Base-by-base conservation (phyloP, 2,797 vertebrate species). In the Bovichtus variegatus region DNA sequence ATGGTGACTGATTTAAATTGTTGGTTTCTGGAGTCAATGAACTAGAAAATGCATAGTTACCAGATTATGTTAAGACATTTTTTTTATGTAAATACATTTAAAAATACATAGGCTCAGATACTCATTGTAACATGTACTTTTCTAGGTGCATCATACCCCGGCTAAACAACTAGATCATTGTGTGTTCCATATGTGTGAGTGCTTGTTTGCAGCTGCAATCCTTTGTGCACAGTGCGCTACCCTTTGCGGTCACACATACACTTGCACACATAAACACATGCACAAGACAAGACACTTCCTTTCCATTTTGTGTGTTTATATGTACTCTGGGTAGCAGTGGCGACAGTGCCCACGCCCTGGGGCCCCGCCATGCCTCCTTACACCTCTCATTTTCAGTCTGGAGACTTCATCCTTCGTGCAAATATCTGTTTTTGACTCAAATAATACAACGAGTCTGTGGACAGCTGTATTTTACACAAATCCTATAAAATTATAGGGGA, bases 341-440 rank as follows among this genome's bases (percentile, higher is more conserved):
- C 88, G 89, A 90, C 90, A 87, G 89, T 67, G 84, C 84, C 91
- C 83, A 91, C 89, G 65, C 92, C 90, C 86, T 86, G 74, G 70
- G 88, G 87, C 82, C 86, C 76, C 83, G 73, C 82, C 88, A 82
- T 74, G 71, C 74, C 78, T 81, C 58, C 84, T 84, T 81, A 92
- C 80, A 92, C 88, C 90, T 79, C 82, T 91, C 79, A 94, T 93
- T 94, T 94, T 92, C 92, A 90, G 93, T 92, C 91, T 93, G 90
- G 86, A 80, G 78, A 87, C 81, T 81, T 78, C 83, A 91, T 77
- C 70, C 88, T 85, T 81, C 47, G 63, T 84, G 86, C 88, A 93
- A 93, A 92, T 92, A 87, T 91, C 84, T 89, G 89, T 91, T 93
- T 94, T 92, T 91, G 87, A 90, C 84, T 89, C 73, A 88, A 92